Evolutionary conservation across 2,797 vertebrate species (phyloP), one percentile per base, ranked within the genome.

Genomic region (Kryptopterus vitreolus): DNA sequence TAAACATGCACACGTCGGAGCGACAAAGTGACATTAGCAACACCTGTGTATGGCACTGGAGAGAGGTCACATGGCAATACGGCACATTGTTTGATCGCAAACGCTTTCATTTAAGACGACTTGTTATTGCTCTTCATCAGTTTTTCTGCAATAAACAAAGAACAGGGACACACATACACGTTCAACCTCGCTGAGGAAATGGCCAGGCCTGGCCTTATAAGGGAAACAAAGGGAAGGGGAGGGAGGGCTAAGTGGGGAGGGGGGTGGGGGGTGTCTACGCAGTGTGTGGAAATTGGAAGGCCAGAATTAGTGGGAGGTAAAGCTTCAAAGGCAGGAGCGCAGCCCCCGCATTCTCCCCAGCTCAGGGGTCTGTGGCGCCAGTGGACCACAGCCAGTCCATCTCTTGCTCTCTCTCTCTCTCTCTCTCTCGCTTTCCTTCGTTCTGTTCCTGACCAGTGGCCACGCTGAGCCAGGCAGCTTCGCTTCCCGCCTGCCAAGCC

Each of bases 251-350:
- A 62, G 80, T 78, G 69, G 83, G 69, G 79, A 83, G 85, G 89
- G 89, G 89, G 85, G 69, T 80, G 83, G 85, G 89, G 89, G 89
- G 85, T 79, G 87, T 91, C 88, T 92, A 91, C 90, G 91, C 90
- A 91, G 91, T 92, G 92, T 95, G 92, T 95, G 93, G 93, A 95
- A 94, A 94, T 93, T 94, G 93, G 93, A 94, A 94, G 94, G 93
- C 93, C 92, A 94, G 93, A 94, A 94, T 94, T 95, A 93, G 94
- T 94, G 92, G 94, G 94, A 94, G 94, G 94, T 94, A 94, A 93
- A 94, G 94, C 94, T 94, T 95, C 93, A 95, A 95, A 95, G 94
- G 93, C 92, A 89, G 91, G 90, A 92, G 90, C 90, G 89, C 94
- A 94, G 93, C 94, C 92, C 93, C 93, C 93, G 92, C 92, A 93